Conservation (phyloP, 2,797 vertebrate species). For the Etheostoma nigrum region DNA sequence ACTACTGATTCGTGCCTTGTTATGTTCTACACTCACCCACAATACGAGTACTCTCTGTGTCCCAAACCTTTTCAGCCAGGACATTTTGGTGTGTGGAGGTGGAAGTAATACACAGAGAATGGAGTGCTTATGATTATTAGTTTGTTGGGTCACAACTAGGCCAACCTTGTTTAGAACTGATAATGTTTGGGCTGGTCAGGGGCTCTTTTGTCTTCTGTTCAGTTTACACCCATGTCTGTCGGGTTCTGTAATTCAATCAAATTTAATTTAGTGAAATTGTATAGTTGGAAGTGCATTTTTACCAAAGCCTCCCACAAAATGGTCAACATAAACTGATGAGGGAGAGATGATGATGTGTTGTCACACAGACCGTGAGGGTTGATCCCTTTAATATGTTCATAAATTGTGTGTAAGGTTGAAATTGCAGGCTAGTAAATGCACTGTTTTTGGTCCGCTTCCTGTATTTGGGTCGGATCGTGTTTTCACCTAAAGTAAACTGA, state of each 20-base stretch:
- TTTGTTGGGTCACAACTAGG: conserved; percentile 32
- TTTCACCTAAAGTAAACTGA: too few species aligned
- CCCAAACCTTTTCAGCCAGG: conserved; percentile 29
- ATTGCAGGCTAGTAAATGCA: too few species aligned
- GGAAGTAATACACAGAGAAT: conserved; percentile 10
- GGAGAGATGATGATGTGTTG: neutral
- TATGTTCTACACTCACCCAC: neutral
- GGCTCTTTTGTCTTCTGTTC: conserved; percentile 45
- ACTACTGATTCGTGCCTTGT: neutral
- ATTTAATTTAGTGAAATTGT: conserved; percentile 49
- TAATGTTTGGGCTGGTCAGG: conserved; percentile 41
- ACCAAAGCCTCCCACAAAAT: conserved; percentile 21
- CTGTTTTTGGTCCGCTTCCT: too few species aligned
- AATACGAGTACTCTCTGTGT: neutral
- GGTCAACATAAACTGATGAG: neutral
- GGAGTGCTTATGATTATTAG: conserved; percentile 31
- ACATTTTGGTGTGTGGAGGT: conserved; percentile 32
- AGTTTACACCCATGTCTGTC: conserved; percentile 32
- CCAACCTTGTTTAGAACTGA: conserved; percentile 32
- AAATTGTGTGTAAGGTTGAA: too few species aligned
- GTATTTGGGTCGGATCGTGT: too few species aligned
- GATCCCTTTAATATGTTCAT: too few species aligned
- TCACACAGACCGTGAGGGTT: too few species aligned
- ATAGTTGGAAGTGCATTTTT: conserved; percentile 44
- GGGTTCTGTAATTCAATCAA: conserved; percentile 48